phyloP scores from a whole-genome alignment of 1,140 invertebrate genomes.

The Drosophila aff. region DNA sequence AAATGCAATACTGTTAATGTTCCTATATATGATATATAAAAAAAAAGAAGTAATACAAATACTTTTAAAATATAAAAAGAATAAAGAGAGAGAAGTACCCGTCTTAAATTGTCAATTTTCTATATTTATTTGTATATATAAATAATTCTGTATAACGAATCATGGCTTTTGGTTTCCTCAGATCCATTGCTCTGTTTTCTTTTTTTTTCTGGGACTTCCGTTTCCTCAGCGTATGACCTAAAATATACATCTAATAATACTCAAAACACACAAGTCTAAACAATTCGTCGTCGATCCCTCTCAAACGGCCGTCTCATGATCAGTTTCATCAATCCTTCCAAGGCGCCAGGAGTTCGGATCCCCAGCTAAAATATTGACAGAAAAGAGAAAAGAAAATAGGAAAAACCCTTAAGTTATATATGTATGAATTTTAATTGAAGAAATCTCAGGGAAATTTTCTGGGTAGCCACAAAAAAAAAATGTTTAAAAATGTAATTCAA shows the following conservation, averaged over 20 bases:
- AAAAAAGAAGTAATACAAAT: neutral
- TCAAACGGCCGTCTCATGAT: constrained; percentile 93
- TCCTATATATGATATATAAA: neutral
- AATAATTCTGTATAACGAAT: constrained; percentile 48
- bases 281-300: constrained; percentile 45
- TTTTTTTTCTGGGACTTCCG: constrained; percentile 10
- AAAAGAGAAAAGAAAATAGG: constrained; percentile 6
- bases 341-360: constrained; percentile 93
- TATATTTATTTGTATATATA: constrained; percentile 22
- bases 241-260: constrained; percentile 84
- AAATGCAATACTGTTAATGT: constrained; percentile 1
- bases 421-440: neutral
- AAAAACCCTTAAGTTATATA: neutral
- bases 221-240: constrained; percentile 57
- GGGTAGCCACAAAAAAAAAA: neutral
- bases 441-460: neutral
- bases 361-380: constrained; percentile 86
- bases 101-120: neutral
- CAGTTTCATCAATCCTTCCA: constrained; percentile 92
- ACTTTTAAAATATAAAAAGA: neutral
- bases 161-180: constrained; percentile 32
- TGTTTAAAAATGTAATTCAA: neutral
- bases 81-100: constrained; percentile 13
- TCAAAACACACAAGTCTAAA: constrained; percentile 81
- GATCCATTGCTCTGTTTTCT: constrained; percentile 2